phyloP scores from a whole-genome alignment of 2,888 invertebrate species.

The Esperia sulphurella region DNA sequence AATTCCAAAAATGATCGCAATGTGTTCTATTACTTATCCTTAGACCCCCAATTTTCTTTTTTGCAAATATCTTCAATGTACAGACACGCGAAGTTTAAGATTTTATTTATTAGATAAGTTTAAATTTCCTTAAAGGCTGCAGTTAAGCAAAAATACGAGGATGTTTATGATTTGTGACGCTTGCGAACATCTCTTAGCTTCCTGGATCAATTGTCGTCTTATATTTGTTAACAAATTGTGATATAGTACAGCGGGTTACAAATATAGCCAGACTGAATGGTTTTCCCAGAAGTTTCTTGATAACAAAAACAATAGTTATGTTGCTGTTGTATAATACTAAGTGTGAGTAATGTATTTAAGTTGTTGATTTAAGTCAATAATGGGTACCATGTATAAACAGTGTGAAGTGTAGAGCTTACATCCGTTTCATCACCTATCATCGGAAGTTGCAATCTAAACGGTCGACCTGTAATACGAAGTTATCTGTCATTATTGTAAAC shows the following conservation, averaged over 20 bases:
- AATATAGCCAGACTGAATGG: constrained; percentile 5
- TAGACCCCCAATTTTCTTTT: too few species aligned
- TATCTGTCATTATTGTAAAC: constrained; percentile 10
- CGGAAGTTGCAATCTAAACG: constrained; percentile 15
- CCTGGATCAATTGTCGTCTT: constrained; percentile 13
- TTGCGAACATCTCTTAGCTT: constrained; percentile 10
- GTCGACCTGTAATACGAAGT: constrained; percentile 17
- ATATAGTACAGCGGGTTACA: constrained; percentile 9
- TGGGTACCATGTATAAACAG: background rate
- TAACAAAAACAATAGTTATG: background rate
- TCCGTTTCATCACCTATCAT: constrained; percentile 9
- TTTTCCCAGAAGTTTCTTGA: constrained; percentile 6
- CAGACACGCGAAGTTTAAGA: too few species aligned
- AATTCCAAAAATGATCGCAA: too few species aligned
- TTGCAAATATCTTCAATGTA: too few species aligned
- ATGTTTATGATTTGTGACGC: constrained; percentile 7
- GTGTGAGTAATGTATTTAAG: background rate
- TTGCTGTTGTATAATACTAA: background rate
- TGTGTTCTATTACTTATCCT: too few species aligned
- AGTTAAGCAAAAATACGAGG: too few species aligned
- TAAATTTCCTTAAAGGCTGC: background rate
- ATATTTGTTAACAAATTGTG: constrained; percentile 10
- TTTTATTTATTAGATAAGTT: too few species aligned
- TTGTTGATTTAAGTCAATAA: background rate
- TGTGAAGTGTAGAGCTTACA: background rate